Percentiles rank a stretch among this genome's conserved stretches.
Conservation (phyloP, 2,797 vertebrate genomes). For the Hapalemur alaotrensis region DNA sequence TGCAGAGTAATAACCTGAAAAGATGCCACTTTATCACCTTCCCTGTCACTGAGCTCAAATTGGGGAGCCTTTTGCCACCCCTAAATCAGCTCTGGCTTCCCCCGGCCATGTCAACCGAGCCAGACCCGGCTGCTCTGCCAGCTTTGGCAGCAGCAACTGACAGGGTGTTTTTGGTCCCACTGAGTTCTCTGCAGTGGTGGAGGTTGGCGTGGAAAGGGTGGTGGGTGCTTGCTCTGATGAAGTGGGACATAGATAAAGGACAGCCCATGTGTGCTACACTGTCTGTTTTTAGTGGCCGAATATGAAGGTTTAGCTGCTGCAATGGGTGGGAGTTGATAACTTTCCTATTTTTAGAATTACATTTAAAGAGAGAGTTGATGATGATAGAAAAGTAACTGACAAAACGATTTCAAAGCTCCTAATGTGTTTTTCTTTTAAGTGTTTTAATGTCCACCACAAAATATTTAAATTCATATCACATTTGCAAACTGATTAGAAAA, state of each 20-base stretch:
- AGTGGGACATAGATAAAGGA: neutral
- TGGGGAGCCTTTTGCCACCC: neutral
- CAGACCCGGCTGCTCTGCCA: neutral
- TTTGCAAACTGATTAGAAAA: conserved; percentile 13
- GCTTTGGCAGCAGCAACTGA: neutral
- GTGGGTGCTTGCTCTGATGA: neutral
- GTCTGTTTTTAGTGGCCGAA: neutral
- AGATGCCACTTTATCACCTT: neutral
- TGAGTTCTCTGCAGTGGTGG: neutral
- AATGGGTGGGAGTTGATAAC: neutral
- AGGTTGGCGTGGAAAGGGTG: neutral
- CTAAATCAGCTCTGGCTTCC: conserved; percentile 24
- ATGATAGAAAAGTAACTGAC: neutral
- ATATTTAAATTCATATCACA: neutral
- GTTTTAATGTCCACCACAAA: neutral
- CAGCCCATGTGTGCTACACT: neutral
- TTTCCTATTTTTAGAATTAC: conserved; percentile 32
- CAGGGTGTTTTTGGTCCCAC: neutral
- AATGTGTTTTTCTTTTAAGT: neutral
- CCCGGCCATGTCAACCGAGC: neutral
- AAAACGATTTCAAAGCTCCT: neutral
- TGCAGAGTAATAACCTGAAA: neutral
- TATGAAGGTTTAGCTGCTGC: neutral
- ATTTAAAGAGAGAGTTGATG: neutral
- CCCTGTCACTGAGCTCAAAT: neutral